Conservation (phyloP, 2,113 vertebrate genomes). For the Ornithorhynchus anatinus region DNA sequence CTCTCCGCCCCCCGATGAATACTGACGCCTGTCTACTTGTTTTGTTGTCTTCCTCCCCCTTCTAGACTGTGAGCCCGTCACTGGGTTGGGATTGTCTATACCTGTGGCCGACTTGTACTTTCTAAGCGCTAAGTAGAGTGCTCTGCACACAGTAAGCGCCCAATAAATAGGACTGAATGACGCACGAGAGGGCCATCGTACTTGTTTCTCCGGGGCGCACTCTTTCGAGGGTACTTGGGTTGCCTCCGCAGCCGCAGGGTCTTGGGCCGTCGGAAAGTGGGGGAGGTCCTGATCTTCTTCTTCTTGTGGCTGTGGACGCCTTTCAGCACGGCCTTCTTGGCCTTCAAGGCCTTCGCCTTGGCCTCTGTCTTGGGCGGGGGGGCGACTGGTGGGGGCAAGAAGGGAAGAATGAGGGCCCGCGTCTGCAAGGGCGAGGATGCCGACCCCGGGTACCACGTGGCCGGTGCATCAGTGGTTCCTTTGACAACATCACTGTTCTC, state of each 20-base stretch:
- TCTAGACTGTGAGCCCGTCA: too few species aligned
- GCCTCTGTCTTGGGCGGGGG: slow-evolving; percentile 95
- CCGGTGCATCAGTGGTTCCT: slow-evolving; percentile 60
- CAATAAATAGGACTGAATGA: fast-evolving
- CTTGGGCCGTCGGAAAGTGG: slow-evolving; percentile 94
- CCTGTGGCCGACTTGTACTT: too few species aligned
- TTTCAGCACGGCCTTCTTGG: slow-evolving; percentile 96
- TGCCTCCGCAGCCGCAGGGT: slow-evolving; percentile 89
- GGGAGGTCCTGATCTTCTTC: slow-evolving; percentile 93
- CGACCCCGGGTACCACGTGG: neutral
- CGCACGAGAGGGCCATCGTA: slow-evolving; percentile 59
- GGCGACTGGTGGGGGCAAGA: slow-evolving; percentile 53
- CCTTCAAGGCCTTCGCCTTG: slow-evolving; percentile 96
- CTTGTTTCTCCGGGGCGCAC: slow-evolving; percentile 97
- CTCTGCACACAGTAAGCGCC: too few species aligned
- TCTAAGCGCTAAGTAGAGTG: too few species aligned
- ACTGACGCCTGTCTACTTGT: too few species aligned
- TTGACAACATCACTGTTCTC: slow-evolving; percentile 54
- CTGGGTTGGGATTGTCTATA: too few species aligned
- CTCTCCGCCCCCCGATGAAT: fast-evolving
- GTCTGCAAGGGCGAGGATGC: neutral
- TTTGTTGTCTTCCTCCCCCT: too few species aligned
- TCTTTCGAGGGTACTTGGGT: slow-evolving; percentile 95
- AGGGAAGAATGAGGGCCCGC: neutral
- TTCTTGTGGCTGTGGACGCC: slow-evolving; percentile 95